These are phyloP conservation scores for Agrotis segetum DNA, from an alignment of 2,888 invertebrate species.

Conservation along the genomic window DNA sequence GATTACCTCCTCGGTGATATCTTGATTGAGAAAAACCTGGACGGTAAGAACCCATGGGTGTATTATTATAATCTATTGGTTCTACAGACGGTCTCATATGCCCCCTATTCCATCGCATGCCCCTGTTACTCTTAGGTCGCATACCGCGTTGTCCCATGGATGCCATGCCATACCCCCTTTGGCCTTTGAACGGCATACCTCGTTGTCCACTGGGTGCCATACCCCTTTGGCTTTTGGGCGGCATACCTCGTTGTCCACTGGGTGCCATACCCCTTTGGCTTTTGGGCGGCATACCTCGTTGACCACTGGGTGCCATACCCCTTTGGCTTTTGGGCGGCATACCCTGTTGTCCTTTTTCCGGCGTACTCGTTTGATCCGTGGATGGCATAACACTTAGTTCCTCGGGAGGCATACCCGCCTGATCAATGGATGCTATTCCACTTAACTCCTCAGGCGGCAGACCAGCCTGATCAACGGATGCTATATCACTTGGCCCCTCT, in stretches of 20 bases:
- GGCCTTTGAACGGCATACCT: neutral
- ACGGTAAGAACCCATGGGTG: neutral
- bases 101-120: neutral
- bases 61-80: neutral
- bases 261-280: neutral
- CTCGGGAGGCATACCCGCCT: neutral
- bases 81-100: neutral
- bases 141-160: neutral
- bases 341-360: too few relatives aligned
- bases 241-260: neutral
- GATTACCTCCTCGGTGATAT: neutral
- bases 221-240: neutral
- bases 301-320: neutral
- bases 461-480: neutral
- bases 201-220: neutral
- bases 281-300: neutral
- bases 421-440: neutral
- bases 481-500: neutral
- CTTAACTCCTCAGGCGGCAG: neutral
- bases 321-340: neutral
- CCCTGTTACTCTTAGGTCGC: neutral
- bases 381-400: neutral
- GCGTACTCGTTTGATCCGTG: neutral
- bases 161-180: neutral
- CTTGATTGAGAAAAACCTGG: conserved; percentile 16